Percentiles rank a stretch among this genome's conserved stretches.
These are phyloP conservation scores for Sebastiscus albofasciatus DNA, from an alignment of 2,797 vertebrate genomes.

Conservation along the genomic window DNA sequence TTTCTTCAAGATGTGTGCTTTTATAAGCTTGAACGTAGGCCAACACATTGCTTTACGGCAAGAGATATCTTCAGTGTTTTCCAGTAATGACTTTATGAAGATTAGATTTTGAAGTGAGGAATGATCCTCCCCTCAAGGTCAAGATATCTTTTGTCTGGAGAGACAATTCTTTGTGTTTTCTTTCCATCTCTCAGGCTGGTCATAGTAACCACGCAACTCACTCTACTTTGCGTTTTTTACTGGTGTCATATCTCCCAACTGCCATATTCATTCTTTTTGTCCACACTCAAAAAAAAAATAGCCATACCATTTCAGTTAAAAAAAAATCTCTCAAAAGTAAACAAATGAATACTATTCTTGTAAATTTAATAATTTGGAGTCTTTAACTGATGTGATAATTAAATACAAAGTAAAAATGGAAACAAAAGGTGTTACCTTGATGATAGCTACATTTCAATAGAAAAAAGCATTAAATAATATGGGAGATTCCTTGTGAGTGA, in stretches of 20 bases:
- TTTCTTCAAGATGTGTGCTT: not conserved
- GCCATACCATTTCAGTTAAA: not conserved
- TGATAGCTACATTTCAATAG: no score
- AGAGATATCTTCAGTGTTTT: not conserved
- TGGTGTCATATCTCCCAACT: not conserved
- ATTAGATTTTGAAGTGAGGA: not conserved
- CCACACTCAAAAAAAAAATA: not conserved
- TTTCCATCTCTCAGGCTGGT: not conserved
- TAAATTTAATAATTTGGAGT: not conserved
- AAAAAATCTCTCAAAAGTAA: not conserved
- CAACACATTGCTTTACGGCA: not conserved
- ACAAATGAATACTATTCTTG: not conserved
- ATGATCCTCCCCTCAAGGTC: not conserved
- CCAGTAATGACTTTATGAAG: not conserved
- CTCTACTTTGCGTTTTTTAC: not conserved
- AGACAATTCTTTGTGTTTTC: not conserved
- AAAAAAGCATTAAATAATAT: not conserved
- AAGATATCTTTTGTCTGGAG: not conserved
- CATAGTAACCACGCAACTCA: not conserved
- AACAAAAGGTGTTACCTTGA: not conserved
- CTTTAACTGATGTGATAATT: not conserved
- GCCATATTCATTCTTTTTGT: not conserved
- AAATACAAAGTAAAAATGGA: not conserved
- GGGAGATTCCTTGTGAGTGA: not conserved
- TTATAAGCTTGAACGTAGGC: not conserved